A percentile compares a stretch with the other conserved stretches of the same genome.
Conservation (phyloP, 2,113 vertebrate genomes). For the Psittacula cyanocephala region DNA sequence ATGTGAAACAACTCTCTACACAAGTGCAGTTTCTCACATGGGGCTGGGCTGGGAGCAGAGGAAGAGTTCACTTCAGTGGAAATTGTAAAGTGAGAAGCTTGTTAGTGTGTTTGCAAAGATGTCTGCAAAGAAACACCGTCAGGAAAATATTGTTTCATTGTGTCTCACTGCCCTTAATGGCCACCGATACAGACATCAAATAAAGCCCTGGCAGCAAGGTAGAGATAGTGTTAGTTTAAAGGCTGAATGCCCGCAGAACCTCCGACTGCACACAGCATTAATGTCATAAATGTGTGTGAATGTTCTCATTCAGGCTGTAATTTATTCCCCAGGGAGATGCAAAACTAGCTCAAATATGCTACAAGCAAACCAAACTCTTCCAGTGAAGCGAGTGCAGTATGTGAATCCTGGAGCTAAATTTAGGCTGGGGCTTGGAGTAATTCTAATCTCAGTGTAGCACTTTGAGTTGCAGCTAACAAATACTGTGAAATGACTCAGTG, state of each 20-base stretch:
- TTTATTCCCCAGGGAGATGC: constrained; percentile 45
- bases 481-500: neutral
- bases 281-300: constrained; percentile 24
- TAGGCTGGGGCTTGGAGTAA: constrained; percentile 11
- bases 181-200: neutral
- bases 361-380: neutral
- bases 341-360: constrained; percentile 45
- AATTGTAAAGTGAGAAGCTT: neutral
- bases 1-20: neutral
- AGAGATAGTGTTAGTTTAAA: neutral
- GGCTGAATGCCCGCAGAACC: neutral
- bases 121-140: neutral
- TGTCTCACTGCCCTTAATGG: neutral
- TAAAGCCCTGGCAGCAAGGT: neutral
- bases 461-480: neutral
- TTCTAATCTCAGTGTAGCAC: constrained; percentile 7
- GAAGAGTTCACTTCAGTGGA: neutral
- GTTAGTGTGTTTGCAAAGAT: neutral
- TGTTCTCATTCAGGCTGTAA: constrained; percentile 60
- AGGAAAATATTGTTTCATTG: neutral
- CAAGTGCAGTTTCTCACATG: neutral
- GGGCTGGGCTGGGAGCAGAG: neutral
- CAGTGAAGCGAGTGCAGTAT: neutral
- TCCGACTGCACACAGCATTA: neutral
- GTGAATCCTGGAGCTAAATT: constrained; percentile 40